Percentiles rank a stretch among this genome's conserved stretches.
Evolutionary conservation across 2,888 invertebrate genomes (phyloP).

Genomic region (Perizoma flavofasciatum): DNA sequence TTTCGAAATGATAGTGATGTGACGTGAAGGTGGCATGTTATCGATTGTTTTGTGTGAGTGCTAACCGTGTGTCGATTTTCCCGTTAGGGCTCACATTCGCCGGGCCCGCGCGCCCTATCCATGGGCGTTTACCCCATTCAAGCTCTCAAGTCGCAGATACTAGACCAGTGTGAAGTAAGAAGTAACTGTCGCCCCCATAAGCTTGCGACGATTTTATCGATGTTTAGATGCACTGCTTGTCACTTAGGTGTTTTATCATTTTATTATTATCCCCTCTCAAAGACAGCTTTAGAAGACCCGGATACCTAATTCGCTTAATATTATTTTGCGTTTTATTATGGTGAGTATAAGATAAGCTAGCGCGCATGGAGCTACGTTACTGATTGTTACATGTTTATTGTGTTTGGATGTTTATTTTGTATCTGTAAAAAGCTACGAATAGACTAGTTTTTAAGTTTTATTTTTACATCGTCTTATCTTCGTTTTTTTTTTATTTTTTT

Average conservation of each 20-base stretch:
- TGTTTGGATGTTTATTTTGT: conserved; percentile 47
- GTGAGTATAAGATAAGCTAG: conserved; percentile 64
- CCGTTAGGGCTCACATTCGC: conserved; percentile 94
- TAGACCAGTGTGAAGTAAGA: conserved; percentile 96
- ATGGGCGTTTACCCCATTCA: conserved; percentile 96
- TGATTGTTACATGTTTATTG: conserved; percentile 49
- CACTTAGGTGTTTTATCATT: conserved; percentile 69
- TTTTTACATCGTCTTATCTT: conserved; percentile 6
- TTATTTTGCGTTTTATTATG: conserved; percentile 52
- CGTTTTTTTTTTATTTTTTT: conserved; percentile 8
- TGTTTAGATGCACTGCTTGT: conserved; percentile 83
- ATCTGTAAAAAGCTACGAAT: conserved; percentile 39
- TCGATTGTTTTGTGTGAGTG: conserved; percentile 83
- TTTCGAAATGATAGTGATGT: conserved; percentile 54
- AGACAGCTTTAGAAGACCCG: conserved; percentile 24
- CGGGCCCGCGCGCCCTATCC: conserved; percentile 94
- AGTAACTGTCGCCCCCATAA: conserved; percentile 63
- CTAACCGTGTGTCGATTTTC: conserved; percentile 84
- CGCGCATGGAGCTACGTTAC: conserved; percentile 67
- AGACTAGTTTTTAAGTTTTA: conserved; percentile 9
- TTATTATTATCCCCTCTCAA: conserved; percentile 28
- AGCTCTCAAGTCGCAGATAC: conserved; percentile 93
- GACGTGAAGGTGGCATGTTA: conserved; percentile 71
- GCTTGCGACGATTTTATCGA: conserved; percentile 77
- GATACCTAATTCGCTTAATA: conserved; percentile 38